Base-by-base conservation (phyloP, 2,888 invertebrate genomes). In the Gymnocheta viridis region DNA sequence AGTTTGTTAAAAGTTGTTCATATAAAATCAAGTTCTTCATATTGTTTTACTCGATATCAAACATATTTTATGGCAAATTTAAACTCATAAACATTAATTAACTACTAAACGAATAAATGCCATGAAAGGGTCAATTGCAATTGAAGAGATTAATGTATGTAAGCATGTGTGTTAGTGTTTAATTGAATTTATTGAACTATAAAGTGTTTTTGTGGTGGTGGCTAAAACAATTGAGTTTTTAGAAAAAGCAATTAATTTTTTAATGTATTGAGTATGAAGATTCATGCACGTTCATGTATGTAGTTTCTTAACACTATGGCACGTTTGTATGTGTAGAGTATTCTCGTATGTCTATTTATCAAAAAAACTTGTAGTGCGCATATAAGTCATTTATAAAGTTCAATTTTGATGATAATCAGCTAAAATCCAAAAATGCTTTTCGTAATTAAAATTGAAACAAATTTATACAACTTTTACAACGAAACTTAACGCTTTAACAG, bases 141-240 rank as follows among this genome's bases (percentile, higher is more conserved):
- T 19, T 29, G 6, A n/a, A 4, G 14, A 19, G 35, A 32, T 35
- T 2, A 14, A 32, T 73, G 51, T 74, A 14, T 24, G 67, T 62
- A 9, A 17, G 35, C n/a, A 41, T 69, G 1, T 51, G 22, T 35
- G n/a, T 17, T 6, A 14, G 56, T 44, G 17, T 78, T 54, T 35
- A 22, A 62, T 22, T 79, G 73, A 66, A 67, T 77, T 66, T 54
- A 67, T 70, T 69, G 60, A 60, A 44, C 38, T 66, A 41, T 69
- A 58, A 56, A 74, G 29, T 64, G 51, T 51, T 51, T 60, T 51
- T 27, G 17, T 17, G 17, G 24, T 19, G 19, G 22, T 38, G 14
- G 24, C 14, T 32, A 22, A 32, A 66, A 29, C 27, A 64, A 22
- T 41, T 54, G 41, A 41, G 41, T 32, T 76, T 44, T 44, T 27